Evolutionary conservation across 2,888 invertebrate species (phyloP).

Genomic region (Ferdinandea cuprea): DNA sequence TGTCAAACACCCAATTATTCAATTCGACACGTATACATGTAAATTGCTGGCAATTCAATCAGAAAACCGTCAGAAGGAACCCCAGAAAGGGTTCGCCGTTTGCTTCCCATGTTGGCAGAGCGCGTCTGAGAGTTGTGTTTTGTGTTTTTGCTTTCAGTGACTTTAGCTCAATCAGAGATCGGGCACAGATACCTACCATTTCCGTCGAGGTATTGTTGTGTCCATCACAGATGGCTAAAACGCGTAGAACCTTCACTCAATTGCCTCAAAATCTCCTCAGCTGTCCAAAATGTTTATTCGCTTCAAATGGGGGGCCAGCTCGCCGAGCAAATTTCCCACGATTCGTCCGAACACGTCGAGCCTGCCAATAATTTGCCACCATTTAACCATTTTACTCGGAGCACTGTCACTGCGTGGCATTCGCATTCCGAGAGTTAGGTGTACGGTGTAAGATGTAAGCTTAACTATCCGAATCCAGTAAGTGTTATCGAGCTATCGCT

Average conservation of each 20-base stretch:
- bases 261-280: slow-evolving; percentile 61
- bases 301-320: slow-evolving; percentile 55
- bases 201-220: slow-evolving; percentile 67
- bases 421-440: slow-evolving; percentile 13
- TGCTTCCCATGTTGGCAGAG: slow-evolving; percentile 43
- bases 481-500: too few relatives aligned
- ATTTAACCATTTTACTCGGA: slow-evolving; percentile 58
- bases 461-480: slow-evolving; percentile 40
- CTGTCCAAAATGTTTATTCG: slow-evolving; percentile 70
- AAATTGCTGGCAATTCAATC: slow-evolving; percentile 75
- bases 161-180: slow-evolving; percentile 67
- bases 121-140: not conserved
- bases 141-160: slow-evolving; percentile 2
- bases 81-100: slow-evolving; percentile 57
- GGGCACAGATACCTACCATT: slow-evolving; percentile 63
- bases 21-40: slow-evolving; percentile 75
- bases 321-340: slow-evolving; percentile 67
- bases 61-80: slow-evolving; percentile 63
- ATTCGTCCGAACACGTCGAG: slow-evolving; percentile 36
- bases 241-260: slow-evolving; percentile 56
- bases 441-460: too few relatives aligned
- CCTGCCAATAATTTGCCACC: slow-evolving; percentile 71
- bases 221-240: slow-evolving; percentile 73
- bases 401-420: slow-evolving; percentile 44
- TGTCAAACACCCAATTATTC: slow-evolving; percentile 75